Base-by-base conservation (phyloP, 2,888 invertebrate species). In the Platycheirus rosarum region DNA sequence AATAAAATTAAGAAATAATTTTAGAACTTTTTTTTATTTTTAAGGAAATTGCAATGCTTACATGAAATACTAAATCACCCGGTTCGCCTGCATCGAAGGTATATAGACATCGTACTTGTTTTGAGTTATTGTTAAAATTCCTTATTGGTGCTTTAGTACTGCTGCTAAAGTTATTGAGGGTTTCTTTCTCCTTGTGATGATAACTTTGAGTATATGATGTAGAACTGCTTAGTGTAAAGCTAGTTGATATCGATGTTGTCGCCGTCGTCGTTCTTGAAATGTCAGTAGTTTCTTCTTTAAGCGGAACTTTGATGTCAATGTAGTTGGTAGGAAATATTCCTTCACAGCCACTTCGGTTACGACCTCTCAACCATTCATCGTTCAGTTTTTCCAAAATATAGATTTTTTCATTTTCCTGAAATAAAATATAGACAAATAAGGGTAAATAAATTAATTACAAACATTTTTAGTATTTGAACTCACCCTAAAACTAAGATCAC, bases 321-420 rank as follows among this genome's bases (percentile, higher is more conserved):
- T 95, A 97, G 90, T 93, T 95, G 18, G 92, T 91, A 1, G 97
- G 97, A 91, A 97, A 97, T 85, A 97, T 94, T 40, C 97, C 97
- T 88, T 94, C 93, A 74, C 92, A 92, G 77, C 93, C 94, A 85
- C 89, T 90, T 66, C 93, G 93, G 65, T 94, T 90, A 85, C 93
- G 92, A 5, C 97, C 97, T 88, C 92, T 93, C 84, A 95, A 91
- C 97, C 97, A 97, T 85, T 96, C 96, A 32, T 93, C 92, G 88
- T 96, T 95, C 23, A 96, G 92, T 86, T 93, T 92, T 86, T 93
- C 92, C 85, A 94, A 88, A 86, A 97, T 90, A 85, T 93, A 92
- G 75, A 97, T 94, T 84, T 93, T 92, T 85, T 97, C 94, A 85
- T 94, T 94, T 65, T 92, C 92, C 96, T 96, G 91, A 92, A 57